A percentile compares a stretch with the other conserved stretches of the same genome.
Conservation (phyloP, 2,113 vertebrate species). For the Dipodomys stephensi region DNA sequence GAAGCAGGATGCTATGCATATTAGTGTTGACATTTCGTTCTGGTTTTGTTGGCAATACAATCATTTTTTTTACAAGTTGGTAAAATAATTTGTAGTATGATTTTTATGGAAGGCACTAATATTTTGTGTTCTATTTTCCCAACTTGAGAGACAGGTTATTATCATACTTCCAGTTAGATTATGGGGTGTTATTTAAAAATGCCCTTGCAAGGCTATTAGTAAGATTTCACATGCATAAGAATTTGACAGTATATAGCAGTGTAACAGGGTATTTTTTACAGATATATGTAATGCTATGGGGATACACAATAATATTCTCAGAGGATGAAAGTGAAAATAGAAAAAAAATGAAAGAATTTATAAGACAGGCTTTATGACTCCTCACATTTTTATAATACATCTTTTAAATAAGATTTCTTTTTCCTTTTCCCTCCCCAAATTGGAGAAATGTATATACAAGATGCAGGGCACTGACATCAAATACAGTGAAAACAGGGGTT, state of each 20-base stretch:
- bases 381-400: background rate
- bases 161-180: background rate
- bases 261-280: background rate
- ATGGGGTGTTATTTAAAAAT: conserved; percentile 28
- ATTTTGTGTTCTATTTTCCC: conserved; percentile 40
- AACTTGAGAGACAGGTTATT: conserved; percentile 37
- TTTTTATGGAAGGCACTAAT: conserved; percentile 34
- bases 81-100: conserved; percentile 26
- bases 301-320: background rate
- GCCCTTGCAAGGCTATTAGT: conserved; percentile 7
- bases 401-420: background rate
- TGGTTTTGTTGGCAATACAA: conserved; percentile 1
- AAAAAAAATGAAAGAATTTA: background rate
- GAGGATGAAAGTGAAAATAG: background rate
- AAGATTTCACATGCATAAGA: background rate
- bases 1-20: background rate
- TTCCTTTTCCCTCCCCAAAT: background rate
- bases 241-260: background rate
- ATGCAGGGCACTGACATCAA: too few relatives aligned
- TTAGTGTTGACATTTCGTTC: background rate
- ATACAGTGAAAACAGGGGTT: too few relatives aligned
- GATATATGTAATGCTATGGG: background rate
- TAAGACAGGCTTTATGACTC: background rate
- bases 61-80: conserved; percentile 4
- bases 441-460: too few relatives aligned